These are phyloP conservation scores for Tethea ocularis DNA, from an alignment of 2,888 invertebrate genomes.

Conservation along the genomic window DNA sequence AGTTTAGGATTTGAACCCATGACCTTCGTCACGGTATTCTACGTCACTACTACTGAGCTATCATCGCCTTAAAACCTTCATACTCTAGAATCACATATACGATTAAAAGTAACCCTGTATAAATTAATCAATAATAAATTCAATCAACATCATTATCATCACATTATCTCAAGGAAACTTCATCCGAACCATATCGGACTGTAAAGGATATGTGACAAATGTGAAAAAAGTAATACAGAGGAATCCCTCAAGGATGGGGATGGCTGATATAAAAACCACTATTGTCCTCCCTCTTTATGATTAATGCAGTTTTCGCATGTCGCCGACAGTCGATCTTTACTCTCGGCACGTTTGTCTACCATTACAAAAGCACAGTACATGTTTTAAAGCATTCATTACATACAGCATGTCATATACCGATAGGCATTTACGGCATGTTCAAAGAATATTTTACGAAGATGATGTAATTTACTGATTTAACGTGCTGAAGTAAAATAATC, in stretches of 20 bases:
- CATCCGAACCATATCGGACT: background rate
- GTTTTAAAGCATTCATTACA: background rate
- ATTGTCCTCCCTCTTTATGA: constrained; percentile 64
- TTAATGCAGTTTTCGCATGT: constrained; percentile 69
- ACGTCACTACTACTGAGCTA: no score
- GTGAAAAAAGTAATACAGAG: constrained; percentile 48
- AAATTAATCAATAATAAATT: no score
- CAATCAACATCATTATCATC: background rate
- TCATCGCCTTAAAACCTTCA: no score
- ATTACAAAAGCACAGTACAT: constrained; percentile 16
- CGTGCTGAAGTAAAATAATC: no score
- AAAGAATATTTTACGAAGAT: no score
- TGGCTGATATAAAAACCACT: constrained; percentile 57
- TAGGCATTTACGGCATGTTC: background rate
- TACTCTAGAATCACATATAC: no score
- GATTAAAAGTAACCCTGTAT: no score
- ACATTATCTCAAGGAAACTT: background rate
- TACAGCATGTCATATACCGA: no score
- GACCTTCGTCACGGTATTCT: no score
- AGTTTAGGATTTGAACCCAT: no score
- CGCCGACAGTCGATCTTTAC: constrained; percentile 42
- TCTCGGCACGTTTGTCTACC: constrained; percentile 35
- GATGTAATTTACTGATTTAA: no score
- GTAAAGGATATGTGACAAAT: constrained; percentile 52
- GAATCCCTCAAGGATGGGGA: constrained; percentile 47